phyloP scores from a whole-genome alignment of 2,797 vertebrate species.

The Melanogrammus aeglefinus region DNA sequence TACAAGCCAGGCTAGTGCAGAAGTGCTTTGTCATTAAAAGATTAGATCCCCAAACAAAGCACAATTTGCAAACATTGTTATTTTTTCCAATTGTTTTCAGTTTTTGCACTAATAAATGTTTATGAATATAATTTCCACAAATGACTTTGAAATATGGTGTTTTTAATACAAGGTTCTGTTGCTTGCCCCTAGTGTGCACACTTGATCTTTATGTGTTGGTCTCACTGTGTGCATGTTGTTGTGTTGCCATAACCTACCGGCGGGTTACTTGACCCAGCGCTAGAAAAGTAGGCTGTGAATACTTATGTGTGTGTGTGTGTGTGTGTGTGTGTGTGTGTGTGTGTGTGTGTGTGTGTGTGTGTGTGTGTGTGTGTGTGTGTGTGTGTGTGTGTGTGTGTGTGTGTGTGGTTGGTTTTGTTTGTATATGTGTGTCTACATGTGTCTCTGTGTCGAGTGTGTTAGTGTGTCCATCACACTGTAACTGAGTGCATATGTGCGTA shows the following conservation, averaged over 20 bases:
- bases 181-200: background rate
- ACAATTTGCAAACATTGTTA: too few species aligned
- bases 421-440: constrained; percentile 12
- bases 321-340: too few species aligned
- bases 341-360: too few species aligned
- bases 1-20: too few species aligned
- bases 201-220: background rate
- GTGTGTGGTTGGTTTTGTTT: constrained; percentile 23
- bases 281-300: constrained; percentile 51
- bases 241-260: constrained; percentile 59
- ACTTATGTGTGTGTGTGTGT: constrained; percentile 35
- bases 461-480: constrained; percentile 47
- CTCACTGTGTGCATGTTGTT: constrained; percentile 11
- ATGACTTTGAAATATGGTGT: too few species aligned
- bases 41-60: too few species aligned
- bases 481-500: constrained; percentile 54
- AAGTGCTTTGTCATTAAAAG: too few species aligned
- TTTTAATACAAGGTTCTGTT: too few species aligned
- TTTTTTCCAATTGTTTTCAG: too few species aligned
- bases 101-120: too few species aligned
- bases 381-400: constrained; percentile 30
- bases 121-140: too few species aligned
- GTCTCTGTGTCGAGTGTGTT: constrained; percentile 14
- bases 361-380: constrained; percentile 36
- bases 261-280: constrained; percentile 65